Evolutionary conservation across 2,888 invertebrate genomes (phyloP).

Genomic region (Lasioglossum oenotherae): DNA sequence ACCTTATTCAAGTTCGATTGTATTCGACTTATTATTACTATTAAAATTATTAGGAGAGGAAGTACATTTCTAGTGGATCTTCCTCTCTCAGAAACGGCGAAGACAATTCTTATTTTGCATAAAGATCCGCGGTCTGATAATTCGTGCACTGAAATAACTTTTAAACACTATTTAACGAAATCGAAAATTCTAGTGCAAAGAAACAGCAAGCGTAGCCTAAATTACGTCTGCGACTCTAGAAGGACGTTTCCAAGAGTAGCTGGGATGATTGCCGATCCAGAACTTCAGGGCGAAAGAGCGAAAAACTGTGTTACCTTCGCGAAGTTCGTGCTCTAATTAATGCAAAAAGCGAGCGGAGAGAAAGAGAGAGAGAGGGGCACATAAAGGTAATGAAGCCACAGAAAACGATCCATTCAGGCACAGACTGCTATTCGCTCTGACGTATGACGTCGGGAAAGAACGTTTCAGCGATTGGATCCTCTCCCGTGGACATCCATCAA

Average conservation of each 20-base stretch:
- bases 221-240: not conserved
- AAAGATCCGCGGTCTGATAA: too few species aligned
- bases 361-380: not conserved
- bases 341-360: not conserved
- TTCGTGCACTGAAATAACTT: too few species aligned
- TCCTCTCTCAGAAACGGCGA: too few species aligned
- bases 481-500: slow-evolving; percentile 15
- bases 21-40: too few species aligned
- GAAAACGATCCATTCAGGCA: not conserved
- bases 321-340: not conserved
- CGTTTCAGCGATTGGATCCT: not conserved
- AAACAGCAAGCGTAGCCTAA: too few species aligned
- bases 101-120: too few species aligned
- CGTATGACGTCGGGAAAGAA: not conserved
- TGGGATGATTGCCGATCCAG: not conserved
- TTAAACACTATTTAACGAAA: too few species aligned
- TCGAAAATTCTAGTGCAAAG: too few species aligned
- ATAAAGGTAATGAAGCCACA: not conserved
- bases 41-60: too few species aligned
- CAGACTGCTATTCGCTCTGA: not conserved
- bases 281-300: not conserved
- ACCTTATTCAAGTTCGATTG: too few species aligned
- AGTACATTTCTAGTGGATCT: too few species aligned
- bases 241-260: not conserved
- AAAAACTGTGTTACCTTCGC: not conserved